phyloP scores from a whole-genome alignment of 2,888 invertebrate species.

The Osmoderma eremita region DNA sequence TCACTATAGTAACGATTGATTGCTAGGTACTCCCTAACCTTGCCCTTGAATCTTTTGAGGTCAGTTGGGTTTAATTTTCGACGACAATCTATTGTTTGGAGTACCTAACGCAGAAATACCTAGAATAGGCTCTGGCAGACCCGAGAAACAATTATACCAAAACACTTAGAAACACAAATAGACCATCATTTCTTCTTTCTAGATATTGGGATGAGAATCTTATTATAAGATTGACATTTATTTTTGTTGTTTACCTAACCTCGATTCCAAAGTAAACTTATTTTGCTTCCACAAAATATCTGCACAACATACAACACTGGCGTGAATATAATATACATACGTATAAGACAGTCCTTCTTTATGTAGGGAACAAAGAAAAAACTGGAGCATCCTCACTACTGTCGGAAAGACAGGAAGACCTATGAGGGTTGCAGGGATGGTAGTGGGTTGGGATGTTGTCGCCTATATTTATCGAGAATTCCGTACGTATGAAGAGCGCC shows the following conservation, averaged over 20 bases:
- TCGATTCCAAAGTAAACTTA: constrained; percentile 21
- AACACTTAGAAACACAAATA: no score
- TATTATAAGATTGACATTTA: constrained; percentile 17
- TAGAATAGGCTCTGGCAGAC: no score
- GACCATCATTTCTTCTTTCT: no score
- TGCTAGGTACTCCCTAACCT: no score
- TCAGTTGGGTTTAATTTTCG: no score
- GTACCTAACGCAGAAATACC: no score
- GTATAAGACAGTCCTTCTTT: constrained; percentile 9
- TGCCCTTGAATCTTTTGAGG: no score
- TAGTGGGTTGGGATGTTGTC: neutral
- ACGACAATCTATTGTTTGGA: no score
- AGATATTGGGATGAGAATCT: neutral
- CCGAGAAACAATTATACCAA: no score
- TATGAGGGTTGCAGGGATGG: no score
- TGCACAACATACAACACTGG: no score
- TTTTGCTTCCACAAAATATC: neutral
- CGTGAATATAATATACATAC: constrained; percentile 7
- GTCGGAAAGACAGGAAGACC: neutral
- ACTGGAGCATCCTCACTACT: constrained; percentile 16
- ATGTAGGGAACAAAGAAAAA: constrained; percentile 4
- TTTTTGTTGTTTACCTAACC: constrained; percentile 19
- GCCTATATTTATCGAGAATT: constrained; percentile 29
- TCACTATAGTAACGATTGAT: no score
- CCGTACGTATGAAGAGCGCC: constrained; percentile 29